Percentiles rank a stretch among this genome's conserved stretches.
phyloP scores from a whole-genome alignment of 2,888 invertebrate species.

The Chaitophorus viminalis region DNA sequence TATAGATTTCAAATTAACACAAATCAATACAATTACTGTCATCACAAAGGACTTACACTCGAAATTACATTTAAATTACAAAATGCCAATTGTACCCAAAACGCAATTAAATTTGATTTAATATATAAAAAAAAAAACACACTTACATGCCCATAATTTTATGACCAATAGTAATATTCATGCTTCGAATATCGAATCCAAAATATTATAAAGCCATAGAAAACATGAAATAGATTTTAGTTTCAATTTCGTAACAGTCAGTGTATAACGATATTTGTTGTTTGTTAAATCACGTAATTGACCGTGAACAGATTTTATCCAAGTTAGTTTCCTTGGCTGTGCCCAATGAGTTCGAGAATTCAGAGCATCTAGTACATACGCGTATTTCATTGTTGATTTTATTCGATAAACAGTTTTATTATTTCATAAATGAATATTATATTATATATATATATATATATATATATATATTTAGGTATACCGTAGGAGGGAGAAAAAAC shows the following conservation, averaged over 20 bases:
- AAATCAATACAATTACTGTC: too few species aligned
- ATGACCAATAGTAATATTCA: neutral
- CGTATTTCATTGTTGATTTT: conserved; percentile 22
- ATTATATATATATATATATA: too few species aligned
- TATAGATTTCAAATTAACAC: too few species aligned
- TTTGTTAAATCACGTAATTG: conserved; percentile 46
- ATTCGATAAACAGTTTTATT: conserved; percentile 3
- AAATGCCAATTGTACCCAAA: neutral
- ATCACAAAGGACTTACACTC: too few species aligned
- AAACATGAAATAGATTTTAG: conserved; percentile 2
- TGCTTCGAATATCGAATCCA: neutral
- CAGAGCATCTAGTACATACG: neutral
- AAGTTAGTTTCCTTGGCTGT: conserved; percentile 18
- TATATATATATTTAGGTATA: too few species aligned
- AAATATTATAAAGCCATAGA: neutral
- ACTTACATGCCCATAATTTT: neutral
- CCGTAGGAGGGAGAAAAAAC: neutral
- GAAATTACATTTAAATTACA: neutral
- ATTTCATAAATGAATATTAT: neutral
- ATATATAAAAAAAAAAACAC: neutral
- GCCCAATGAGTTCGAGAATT: conserved; percentile 10
- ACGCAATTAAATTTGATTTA: neutral
- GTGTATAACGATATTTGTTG: conserved; percentile 8
- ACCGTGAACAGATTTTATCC: conserved; percentile 31
- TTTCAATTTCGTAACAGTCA: neutral